Percentiles rank a stretch among this genome's conserved stretches.
Conservation (phyloP, 2,797 vertebrate genomes). For the Enteromius treurensis region DNA sequence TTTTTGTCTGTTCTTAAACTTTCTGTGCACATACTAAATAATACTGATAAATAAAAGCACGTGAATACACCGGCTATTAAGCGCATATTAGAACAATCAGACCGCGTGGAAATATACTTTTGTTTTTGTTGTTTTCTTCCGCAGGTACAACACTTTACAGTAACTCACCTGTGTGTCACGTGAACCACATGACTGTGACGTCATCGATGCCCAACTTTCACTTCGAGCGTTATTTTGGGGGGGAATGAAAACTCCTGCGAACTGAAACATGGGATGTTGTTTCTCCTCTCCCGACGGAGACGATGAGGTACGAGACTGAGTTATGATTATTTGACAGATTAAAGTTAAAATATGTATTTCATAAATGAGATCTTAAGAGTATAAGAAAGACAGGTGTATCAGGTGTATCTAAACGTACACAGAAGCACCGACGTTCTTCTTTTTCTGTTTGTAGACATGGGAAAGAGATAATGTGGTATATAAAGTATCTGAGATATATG, state of each 20-base stretch:
- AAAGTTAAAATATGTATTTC: background rate
- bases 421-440: background rate
- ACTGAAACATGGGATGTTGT: conserved; percentile 39
- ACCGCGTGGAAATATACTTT: background rate
- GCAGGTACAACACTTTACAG: background rate
- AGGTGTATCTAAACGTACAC: background rate
- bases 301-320: background rate
- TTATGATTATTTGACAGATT: background rate
- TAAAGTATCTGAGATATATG: background rate
- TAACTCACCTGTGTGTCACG: background rate
- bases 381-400: background rate
- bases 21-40: background rate
- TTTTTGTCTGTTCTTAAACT: background rate
- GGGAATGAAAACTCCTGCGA: background rate
- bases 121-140: background rate
- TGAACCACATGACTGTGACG: background rate
- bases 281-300: background rate
- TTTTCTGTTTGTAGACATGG: too few relatives aligned
- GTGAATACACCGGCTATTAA: background rate
- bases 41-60: background rate
- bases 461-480: background rate
- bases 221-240: background rate
- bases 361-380: background rate
- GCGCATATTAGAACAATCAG: background rate
- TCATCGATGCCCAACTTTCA: conserved; percentile 10